These are phyloP conservation scores for Helicoverpa armigera DNA, from an alignment of 1,140 invertebrate genomes.

Conservation along the genomic window DNA sequence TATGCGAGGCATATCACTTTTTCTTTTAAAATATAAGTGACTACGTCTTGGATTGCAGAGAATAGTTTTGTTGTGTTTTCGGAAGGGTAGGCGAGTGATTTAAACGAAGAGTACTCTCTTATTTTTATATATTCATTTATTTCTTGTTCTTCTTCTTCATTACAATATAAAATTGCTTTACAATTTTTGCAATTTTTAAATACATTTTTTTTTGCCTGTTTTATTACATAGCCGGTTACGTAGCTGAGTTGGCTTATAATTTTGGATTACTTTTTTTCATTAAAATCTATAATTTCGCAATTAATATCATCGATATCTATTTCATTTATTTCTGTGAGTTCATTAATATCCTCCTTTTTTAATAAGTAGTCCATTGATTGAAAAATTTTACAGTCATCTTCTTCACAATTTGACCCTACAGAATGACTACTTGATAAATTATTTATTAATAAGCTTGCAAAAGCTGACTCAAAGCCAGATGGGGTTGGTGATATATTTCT, in stretches of 20 bases:
- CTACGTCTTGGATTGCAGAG: not conserved
- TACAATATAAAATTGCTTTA: too few species aligned
- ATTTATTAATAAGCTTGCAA: not conserved
- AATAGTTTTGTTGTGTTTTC: not conserved
- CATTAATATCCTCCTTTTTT: not conserved
- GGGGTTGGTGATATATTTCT: not conserved
- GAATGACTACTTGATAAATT: not conserved
- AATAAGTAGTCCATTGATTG: not conserved
- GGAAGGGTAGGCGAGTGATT: not conserved
- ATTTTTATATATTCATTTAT: too few species aligned
- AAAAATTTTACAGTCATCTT: not conserved
- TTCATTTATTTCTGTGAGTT: not conserved
- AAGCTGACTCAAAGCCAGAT: not conserved
- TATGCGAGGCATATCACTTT: not conserved
- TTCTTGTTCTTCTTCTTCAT: too few species aligned
- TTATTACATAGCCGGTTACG: too few species aligned
- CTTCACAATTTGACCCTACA: slow-evolving; percentile 17
- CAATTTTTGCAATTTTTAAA: too few species aligned
- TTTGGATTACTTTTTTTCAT: too few species aligned
- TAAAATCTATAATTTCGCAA: not conserved
- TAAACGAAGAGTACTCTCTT: too few species aligned
- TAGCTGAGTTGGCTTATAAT: too few species aligned
- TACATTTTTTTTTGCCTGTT: too few species aligned
- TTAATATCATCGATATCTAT: not conserved
- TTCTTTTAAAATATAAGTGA: not conserved